phyloP scores from a whole-genome alignment of 2,113 vertebrate genomes.

The Urocynchramus pylzowi region DNA sequence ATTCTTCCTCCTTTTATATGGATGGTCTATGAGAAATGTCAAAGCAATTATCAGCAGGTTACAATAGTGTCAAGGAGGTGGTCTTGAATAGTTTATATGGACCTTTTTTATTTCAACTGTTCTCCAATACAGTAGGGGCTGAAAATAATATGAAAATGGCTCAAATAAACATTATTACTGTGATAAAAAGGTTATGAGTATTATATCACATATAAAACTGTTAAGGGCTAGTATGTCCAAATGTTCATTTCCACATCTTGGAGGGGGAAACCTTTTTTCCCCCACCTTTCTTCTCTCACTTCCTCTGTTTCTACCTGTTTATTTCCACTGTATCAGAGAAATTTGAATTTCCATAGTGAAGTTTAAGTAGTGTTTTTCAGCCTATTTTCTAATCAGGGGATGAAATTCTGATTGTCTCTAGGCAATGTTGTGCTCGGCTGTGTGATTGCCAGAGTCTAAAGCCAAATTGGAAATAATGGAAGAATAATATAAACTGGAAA shows the following conservation, averaged over 20 bases:
- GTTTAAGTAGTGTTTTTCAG: background rate
- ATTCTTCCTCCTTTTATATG: background rate
- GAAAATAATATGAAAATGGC: background rate
- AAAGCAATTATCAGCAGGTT: conserved; percentile 27
- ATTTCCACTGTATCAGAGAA: background rate
- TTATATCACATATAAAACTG: background rate
- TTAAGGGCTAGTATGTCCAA: background rate
- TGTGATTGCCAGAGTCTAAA: background rate
- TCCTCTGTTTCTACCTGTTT: background rate
- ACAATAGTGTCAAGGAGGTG: background rate
- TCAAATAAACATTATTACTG: background rate
- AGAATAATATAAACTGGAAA: background rate
- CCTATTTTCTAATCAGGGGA: background rate
- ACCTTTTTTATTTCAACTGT: background rate
- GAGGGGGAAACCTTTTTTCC: fast-evolving
- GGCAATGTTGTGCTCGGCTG: background rate
- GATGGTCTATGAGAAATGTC: conserved; percentile 9
- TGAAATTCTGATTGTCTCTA: background rate
- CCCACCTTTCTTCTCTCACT: background rate
- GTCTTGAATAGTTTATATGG: background rate
- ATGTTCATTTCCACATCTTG: background rate
- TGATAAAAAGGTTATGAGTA: background rate
- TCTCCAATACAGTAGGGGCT: background rate
- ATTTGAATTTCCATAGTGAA: background rate
- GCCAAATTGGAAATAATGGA: background rate